phyloP scores from a whole-genome alignment of 30 jellyfish, hydroid and myxozoan genomes.

The Hydra vulgaris region DNA sequence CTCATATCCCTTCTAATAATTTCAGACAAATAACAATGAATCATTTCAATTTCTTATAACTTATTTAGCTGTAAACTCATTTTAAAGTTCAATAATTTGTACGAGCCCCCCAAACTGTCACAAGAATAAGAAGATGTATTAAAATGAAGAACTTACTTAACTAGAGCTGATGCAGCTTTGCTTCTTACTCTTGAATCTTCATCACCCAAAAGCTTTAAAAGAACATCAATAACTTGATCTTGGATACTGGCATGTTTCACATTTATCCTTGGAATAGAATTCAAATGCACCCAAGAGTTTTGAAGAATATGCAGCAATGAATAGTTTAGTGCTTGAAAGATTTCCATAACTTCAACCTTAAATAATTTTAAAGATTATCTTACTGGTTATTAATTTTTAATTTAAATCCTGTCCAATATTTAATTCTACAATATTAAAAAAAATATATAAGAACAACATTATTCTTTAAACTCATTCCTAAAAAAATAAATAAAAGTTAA shows the following conservation, averaged over 20 bases:
- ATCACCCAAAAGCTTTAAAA: constrained; percentile 46
- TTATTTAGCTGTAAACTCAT: too few species aligned
- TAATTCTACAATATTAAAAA: too few species aligned
- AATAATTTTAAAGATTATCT: neutral
- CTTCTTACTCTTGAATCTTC: constrained; percentile 85
- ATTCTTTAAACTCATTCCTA: too few species aligned
- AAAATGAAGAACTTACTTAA: constrained; percentile 46
- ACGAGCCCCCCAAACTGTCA: neutral
- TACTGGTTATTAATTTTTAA: neutral
- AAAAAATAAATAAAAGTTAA: too few species aligned
- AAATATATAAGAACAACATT: too few species aligned
- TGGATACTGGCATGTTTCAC: constrained; percentile 28
- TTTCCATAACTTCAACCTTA: constrained; percentile 62
- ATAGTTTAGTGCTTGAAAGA: constrained; percentile 19
- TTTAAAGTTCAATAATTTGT: too few species aligned
- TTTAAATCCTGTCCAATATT: too few species aligned
- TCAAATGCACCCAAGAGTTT: constrained; percentile 32
- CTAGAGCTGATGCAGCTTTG: constrained; percentile 66
- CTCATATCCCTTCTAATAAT: too few species aligned
- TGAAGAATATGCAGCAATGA: constrained; percentile 1
- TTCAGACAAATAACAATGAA: too few species aligned
- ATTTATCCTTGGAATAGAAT: constrained; percentile 22
- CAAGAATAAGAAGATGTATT: too few species aligned
- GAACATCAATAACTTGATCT: constrained; percentile 23
- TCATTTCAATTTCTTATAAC: too few species aligned